A percentile compares a stretch with the other conserved stretches of the same genome.
Conservation (phyloP, 1,140 invertebrate species). For the Brachionus rotundiformis region DNA sequence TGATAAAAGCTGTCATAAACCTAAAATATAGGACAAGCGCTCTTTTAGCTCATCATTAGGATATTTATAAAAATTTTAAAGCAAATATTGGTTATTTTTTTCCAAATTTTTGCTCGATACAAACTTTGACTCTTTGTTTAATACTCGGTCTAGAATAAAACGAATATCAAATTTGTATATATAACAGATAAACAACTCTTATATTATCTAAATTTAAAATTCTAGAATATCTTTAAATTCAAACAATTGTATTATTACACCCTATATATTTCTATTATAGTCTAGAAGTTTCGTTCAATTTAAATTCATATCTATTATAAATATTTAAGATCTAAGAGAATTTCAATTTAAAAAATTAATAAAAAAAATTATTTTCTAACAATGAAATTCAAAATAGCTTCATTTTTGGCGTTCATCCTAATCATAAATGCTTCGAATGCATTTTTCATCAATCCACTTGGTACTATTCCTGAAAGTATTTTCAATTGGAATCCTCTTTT, state of each 20-base stretch:
- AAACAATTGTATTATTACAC: background rate
- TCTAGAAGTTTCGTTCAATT: slow-evolving; percentile 34
- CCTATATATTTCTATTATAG: slow-evolving; percentile 27
- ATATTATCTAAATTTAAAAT: background rate
- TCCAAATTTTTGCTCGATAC: background rate
- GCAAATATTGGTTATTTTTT: background rate
- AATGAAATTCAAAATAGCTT: slow-evolving; percentile 1
- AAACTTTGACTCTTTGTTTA: slow-evolving; percentile 5
- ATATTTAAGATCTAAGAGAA: background rate
- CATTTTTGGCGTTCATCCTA: background rate
- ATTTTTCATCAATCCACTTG: slow-evolving; percentile 24
- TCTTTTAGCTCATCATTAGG: background rate
- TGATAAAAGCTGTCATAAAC: too few species aligned
- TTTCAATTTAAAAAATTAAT: slow-evolving; percentile 13
- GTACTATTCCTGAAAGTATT: background rate
- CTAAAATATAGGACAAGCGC: slow-evolving; percentile 9
- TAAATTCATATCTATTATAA: slow-evolving; percentile 27
- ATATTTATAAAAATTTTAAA: background rate
- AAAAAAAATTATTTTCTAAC: background rate
- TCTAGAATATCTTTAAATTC: background rate
- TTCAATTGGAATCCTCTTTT: slow-evolving; percentile 18
- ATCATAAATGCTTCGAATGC: background rate
- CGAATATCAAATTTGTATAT: background rate
- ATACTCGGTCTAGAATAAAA: background rate
- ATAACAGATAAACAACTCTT: background rate